Conservation (phyloP, 2,113 vertebrate species). For the Suncus etruscus region DNA sequence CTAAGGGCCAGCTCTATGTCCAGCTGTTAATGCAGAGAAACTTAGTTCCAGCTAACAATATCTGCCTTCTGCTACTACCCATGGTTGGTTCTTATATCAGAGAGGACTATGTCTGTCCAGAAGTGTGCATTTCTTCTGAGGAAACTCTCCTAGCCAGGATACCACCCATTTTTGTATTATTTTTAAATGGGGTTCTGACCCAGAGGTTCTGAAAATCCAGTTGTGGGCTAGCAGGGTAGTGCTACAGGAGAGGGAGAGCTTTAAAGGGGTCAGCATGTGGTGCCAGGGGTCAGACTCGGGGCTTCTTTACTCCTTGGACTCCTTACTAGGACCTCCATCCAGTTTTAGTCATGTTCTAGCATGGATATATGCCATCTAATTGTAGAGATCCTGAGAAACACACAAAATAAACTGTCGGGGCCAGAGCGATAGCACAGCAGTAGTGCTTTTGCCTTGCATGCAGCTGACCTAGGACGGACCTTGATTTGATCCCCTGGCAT, state of each 20-base stretch:
- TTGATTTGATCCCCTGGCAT: too few relatives aligned
- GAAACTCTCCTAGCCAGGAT: neutral
- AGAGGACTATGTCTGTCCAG: neutral
- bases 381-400: constrained; percentile 40
- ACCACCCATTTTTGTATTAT: neutral
- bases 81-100: neutral
- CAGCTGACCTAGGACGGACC: too few relatives aligned
- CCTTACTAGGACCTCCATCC: neutral
- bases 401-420: neutral
- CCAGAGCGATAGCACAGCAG: too few relatives aligned
- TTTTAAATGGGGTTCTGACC: too few relatives aligned
- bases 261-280: too few relatives aligned
- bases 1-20: neutral
- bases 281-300: too few relatives aligned
- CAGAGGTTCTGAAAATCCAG: too few relatives aligned
- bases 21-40: neutral
- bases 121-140: too few relatives aligned
- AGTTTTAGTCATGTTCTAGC: neutral
- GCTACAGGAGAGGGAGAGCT: too few relatives aligned
- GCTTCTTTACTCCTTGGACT: neutral
- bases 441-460: too few relatives aligned
- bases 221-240: too few relatives aligned
- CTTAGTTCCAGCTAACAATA: neutral
- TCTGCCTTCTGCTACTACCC: neutral
- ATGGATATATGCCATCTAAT: neutral